Conservation (phyloP, 2,888 invertebrate genomes). For the Eubasilissa splendida region DNA sequence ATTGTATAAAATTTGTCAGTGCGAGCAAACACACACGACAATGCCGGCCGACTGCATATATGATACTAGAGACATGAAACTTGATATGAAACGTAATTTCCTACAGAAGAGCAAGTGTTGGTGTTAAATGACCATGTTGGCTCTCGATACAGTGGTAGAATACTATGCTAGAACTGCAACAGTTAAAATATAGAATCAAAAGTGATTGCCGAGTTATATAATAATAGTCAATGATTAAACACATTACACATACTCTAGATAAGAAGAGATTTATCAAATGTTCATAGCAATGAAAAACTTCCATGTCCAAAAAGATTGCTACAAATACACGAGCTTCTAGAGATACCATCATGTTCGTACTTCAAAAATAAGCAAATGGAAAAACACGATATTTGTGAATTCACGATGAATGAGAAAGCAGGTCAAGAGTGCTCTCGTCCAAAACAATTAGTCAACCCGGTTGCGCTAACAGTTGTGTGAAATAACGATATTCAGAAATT, state of each 20-base stretch:
- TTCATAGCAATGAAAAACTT: slow-evolving; percentile 43
- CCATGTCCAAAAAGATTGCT: slow-evolving; percentile 35
- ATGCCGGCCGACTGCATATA: slow-evolving; percentile 8
- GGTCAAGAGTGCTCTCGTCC: not conserved
- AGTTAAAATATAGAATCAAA: slow-evolving; percentile 56
- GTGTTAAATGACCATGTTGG: slow-evolving; percentile 57
- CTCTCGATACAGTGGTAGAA: slow-evolving; percentile 50
- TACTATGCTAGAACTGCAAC: slow-evolving; percentile 56
- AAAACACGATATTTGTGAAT: slow-evolving; percentile 41
- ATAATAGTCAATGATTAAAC: slow-evolving; percentile 57
- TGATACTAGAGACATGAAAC: not conserved
- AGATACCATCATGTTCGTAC: slow-evolving; percentile 36
- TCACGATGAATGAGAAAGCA: slow-evolving; percentile 38
- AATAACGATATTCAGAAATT: too few relatives aligned
- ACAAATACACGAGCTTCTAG: slow-evolving; percentile 41
- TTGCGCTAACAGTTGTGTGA: too few relatives aligned
- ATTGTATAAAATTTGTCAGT: slow-evolving; percentile 33
- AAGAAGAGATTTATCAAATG: slow-evolving; percentile 55
- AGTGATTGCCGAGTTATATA: slow-evolving; percentile 55
- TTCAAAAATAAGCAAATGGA: slow-evolving; percentile 45
- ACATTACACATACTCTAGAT: slow-evolving; percentile 58
- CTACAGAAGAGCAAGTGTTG: slow-evolving; percentile 21
- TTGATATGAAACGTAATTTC: slow-evolving; percentile 5
- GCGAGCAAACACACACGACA: not conserved
- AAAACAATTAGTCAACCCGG: not conserved